Percentiles rank a stretch among this genome's conserved stretches.
Conservation (phyloP, 2,888 invertebrate species). For the Drosophila tripunctata region DNA sequence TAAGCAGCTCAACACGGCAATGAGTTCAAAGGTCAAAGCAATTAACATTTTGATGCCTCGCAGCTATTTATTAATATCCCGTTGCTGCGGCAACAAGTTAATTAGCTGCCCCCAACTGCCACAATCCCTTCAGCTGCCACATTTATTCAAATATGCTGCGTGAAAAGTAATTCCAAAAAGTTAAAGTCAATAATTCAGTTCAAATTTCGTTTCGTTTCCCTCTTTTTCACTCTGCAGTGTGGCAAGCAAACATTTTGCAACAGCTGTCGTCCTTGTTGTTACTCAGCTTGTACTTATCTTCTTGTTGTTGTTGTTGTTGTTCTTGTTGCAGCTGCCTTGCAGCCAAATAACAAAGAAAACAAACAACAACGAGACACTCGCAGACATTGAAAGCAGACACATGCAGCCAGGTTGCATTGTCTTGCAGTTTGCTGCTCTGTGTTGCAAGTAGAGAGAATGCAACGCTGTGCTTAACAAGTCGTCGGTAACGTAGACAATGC, state of each 20-base stretch:
- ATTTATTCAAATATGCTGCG: neutral
- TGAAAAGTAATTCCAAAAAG: neutral
- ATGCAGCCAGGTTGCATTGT: slow-evolving; percentile 37
- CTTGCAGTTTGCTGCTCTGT: slow-evolving; percentile 19
- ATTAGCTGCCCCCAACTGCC: slow-evolving; percentile 29
- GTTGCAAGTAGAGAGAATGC: slow-evolving; percentile 43
- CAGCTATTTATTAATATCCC: slow-evolving; percentile 44
- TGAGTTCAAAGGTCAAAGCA: slow-evolving; percentile 50
- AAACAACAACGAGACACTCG: slow-evolving; percentile 20
- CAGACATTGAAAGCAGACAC: slow-evolving; percentile 36
- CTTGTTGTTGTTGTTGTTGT: neutral
- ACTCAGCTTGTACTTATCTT: neutral
- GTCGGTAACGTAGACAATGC: slow-evolving; percentile 55
- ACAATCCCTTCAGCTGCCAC: neutral
- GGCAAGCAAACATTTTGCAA: slow-evolving; percentile 31
- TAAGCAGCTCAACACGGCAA: slow-evolving; percentile 19
- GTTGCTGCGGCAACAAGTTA: slow-evolving; percentile 43
- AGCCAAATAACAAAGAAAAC: slow-evolving; percentile 36
- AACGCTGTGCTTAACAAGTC: slow-evolving; percentile 58
- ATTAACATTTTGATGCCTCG: slow-evolving; percentile 45
- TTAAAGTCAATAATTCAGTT: slow-evolving; percentile 50
- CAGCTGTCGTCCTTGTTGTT: slow-evolving; percentile 28
- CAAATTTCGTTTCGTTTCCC: slow-evolving; percentile 15
- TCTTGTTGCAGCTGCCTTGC: slow-evolving; percentile 1
- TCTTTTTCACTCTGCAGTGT: neutral